These are phyloP conservation scores for Sarcophilus harrisii DNA, from an alignment of 2,797 vertebrate genomes.

Conservation along the genomic window DNA sequence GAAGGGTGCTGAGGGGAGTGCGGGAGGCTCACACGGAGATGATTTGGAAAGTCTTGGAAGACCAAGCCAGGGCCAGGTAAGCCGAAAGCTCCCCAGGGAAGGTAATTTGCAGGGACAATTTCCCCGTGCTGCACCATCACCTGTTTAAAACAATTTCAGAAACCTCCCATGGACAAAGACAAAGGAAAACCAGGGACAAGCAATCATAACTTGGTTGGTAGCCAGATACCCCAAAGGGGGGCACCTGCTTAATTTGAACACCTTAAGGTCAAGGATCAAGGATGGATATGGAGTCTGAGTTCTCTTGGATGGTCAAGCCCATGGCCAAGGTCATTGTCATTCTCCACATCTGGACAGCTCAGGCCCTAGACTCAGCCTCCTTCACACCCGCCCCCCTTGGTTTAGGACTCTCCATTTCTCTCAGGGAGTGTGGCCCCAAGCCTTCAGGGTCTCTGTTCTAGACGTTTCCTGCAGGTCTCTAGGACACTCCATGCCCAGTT, in stretches of 20 bases:
- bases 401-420: background rate
- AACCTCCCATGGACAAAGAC: background rate
- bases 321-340: no score
- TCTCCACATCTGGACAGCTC: background rate
- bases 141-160: background rate
- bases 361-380: background rate
- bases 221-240: no score
- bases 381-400: background rate
- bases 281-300: background rate
- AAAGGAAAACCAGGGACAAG: background rate
- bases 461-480: background rate
- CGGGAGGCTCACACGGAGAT: background rate
- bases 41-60: background rate
- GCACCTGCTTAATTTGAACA: background rate
- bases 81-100: background rate
- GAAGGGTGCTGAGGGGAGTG: background rate
- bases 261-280: background rate
- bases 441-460: background rate
- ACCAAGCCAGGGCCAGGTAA: background rate
- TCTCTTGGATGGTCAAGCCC: background rate
- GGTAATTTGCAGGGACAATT: background rate
- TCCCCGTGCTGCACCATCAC: background rate
- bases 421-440: background rate
- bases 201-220: no score
- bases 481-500: background rate